Evolutionary conservation across 2,888 invertebrate genomes (phyloP), one percentile per base, ranked within the genome.

Genomic region (Ochropleura plecta): DNA sequence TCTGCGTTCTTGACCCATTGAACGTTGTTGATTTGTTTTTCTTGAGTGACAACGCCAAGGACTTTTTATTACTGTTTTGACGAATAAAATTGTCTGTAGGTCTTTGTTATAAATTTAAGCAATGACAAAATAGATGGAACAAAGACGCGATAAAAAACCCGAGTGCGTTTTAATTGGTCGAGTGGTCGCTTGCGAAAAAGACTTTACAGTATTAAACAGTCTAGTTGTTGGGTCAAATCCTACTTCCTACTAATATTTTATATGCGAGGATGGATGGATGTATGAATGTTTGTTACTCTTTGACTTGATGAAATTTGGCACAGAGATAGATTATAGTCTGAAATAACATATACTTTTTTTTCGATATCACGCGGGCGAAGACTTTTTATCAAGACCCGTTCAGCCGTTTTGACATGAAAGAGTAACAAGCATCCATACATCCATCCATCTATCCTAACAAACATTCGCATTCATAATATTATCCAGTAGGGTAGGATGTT

Each of bases 1-100:
- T 66, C 14, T 40, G 14, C 12, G 59, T 66, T 60, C 69, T 84
- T 73, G 81, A 81, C 72, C 72, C 40, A 76, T 65, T 73, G n/a
- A 57, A 18, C 40, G 42, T 30, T 75, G 55, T 73, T 75, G 64
- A 72, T 83, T 83, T 70, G 55, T 70, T 75, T 64, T 70, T 48
- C 20, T 70, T 81, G 20, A 53, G 30, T 46, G 16, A 51, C 51
- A 62, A 66, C 18, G 44, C n/a, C 42, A 40, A 53, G 49, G 57
- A 57, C 6, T 44, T 73, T 77, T 77, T 73, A 57, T 77, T 77
- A 51, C 18, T 79, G 62, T 57, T 73, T 73, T 55, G 49, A 16
- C 16, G 5, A 79, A 12, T 62, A 2, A 49, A 53, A 71, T n/a
- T 55, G 16, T 53, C 48, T 49, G 14, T n/a, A 30, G 53, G 16